Conservation (phyloP, 1,140 invertebrate species). For the Eurosta solidaginis region DNA sequence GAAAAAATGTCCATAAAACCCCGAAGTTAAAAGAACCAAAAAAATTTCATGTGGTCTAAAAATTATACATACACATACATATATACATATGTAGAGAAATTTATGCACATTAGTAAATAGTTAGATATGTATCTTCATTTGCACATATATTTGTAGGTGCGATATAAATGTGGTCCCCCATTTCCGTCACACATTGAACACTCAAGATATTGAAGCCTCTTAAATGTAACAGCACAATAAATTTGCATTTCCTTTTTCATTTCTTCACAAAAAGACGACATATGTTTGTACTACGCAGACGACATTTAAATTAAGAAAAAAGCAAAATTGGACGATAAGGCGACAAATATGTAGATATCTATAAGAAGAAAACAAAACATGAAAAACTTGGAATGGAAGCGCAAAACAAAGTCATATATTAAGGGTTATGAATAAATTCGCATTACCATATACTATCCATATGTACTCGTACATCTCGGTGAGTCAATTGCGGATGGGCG, state of each 20-base stretch:
- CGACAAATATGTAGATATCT: too few relatives aligned
- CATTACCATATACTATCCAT: too few relatives aligned
- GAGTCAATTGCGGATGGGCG: too few relatives aligned
- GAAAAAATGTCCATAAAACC: too few relatives aligned
- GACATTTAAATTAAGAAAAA: neutral
- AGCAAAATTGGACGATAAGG: neutral
- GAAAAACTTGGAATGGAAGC: too few relatives aligned
- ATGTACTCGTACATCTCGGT: too few relatives aligned
- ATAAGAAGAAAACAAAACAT: neutral
- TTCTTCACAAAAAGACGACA: neutral
- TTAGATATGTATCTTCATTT: neutral
- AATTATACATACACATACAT: neutral
- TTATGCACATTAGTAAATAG: neutral
- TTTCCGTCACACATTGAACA: slow-evolving; percentile 11
- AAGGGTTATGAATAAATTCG: too few relatives aligned
- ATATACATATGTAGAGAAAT: neutral
- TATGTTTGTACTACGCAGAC: neutral
- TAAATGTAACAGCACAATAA: slow-evolving; percentile 21
- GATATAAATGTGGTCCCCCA: neutral
- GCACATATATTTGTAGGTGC: neutral
- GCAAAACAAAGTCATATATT: too few relatives aligned
- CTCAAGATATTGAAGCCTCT: slow-evolving; percentile 12
- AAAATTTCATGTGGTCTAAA: too few relatives aligned
- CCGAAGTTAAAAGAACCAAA: too few relatives aligned
- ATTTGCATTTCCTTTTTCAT: slow-evolving; percentile 14